phyloP scores from a whole-genome alignment of 2,797 vertebrate genomes.

The Holocentrus rufus region DNA sequence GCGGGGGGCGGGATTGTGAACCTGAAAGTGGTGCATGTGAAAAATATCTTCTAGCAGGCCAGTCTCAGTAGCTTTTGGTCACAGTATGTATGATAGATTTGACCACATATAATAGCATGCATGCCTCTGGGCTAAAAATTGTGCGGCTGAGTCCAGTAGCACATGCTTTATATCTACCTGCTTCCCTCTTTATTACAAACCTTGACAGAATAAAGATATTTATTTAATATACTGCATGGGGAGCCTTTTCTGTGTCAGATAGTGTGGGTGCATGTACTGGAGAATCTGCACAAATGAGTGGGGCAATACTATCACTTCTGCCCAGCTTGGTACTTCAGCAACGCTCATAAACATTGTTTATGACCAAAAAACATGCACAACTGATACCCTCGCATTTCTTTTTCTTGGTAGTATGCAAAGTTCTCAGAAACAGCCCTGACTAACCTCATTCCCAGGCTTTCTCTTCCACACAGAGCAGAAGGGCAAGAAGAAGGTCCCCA shows the following conservation, averaged over 20 bases:
- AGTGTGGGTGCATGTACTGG: conserved; percentile 27
- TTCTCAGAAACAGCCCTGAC: not conserved
- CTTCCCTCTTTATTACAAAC: conserved; percentile 43
- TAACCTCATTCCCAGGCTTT: too few species aligned
- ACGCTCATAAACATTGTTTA: conserved; percentile 13
- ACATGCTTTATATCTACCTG: conserved; percentile 29
- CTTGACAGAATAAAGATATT: conserved; percentile 33
- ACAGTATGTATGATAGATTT: conserved; percentile 48
- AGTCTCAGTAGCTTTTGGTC: conserved; percentile 29
- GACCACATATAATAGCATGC: conserved; percentile 18
- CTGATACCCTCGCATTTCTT: not conserved
- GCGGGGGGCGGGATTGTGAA: conserved; percentile 15
- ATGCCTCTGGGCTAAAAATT: conserved; percentile 38
- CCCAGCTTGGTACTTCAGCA: conserved; percentile 20
- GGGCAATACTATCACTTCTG: conserved; percentile 42
- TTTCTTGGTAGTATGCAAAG: too few species aligned
- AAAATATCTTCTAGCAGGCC: conserved; percentile 45
- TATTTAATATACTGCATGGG: not conserved
- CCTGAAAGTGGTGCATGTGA: conserved; percentile 41
- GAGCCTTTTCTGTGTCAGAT: conserved; percentile 1
- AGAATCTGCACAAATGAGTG: conserved; percentile 28
- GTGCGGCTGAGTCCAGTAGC: conserved; percentile 22
- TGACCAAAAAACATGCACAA: not conserved
- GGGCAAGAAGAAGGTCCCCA: too few species aligned
- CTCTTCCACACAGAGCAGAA: too few species aligned